Conservation (phyloP, 2,888 invertebrate genomes). For the Capitulum mitella region DNA sequence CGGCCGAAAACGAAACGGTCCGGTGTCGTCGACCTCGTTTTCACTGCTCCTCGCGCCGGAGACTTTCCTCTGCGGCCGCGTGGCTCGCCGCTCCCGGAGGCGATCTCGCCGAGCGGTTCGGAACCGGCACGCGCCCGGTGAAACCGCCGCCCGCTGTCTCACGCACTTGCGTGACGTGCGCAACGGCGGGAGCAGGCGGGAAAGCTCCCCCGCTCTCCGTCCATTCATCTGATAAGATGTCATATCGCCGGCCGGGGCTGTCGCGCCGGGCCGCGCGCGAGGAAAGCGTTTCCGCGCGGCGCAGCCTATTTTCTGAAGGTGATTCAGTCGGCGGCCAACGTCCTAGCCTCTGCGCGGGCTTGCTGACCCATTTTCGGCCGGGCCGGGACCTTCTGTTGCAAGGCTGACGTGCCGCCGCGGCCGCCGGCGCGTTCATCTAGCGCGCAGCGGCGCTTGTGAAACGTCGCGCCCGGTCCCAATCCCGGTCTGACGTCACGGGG, state of each 20-base stretch:
- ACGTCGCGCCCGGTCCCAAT: background rate
- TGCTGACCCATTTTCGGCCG: background rate
- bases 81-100: no score
- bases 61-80: no score
- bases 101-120: no score
- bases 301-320: conserved; percentile 22
- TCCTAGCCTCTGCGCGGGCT: conserved; percentile 17
- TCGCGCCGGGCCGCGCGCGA: no score
- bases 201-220: background rate
- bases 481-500: conserved; percentile 3
- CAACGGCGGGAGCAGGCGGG: background rate
- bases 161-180: background rate
- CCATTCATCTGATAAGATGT: background rate
- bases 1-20: background rate
- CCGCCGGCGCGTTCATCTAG: background rate
- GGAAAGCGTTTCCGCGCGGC: background rate
- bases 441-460: background rate
- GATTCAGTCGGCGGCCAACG: conserved; percentile 13
- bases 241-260: no score
- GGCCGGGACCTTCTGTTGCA: conserved; percentile 19
- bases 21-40: background rate
- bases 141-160: background rate
- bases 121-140: no score
- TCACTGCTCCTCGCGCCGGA: background rate
- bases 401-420: background rate